Base-by-base conservation (phyloP, 2,888 invertebrate genomes). In the Hyalella azteca region DNA sequence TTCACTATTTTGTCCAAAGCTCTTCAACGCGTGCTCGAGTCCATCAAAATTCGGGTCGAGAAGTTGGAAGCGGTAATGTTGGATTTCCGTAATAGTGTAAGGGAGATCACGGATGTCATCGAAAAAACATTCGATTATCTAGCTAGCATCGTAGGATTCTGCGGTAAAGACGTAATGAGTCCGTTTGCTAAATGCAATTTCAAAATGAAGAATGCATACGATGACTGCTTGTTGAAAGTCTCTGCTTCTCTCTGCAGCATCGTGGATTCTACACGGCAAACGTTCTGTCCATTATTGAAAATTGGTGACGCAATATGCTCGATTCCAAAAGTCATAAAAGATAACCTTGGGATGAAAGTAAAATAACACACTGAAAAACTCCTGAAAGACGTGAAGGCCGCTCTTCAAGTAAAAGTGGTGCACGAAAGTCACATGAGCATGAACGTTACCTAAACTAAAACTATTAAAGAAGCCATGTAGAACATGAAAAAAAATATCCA, bases 121-220 rank as follows among this genome's bases (percentile, higher is more conserved):
- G 22, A 75, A 15, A 75, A 41, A 29, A 75, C 29, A 15, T 75
- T 75, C 19, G 45, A 45, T 13, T 75, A 26, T 29, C 29, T 75
- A 13, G 22, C 29, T 3, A 75, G 36, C 75, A 75, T 75, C 13
- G 22, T 41, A 15, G 45, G 45, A 3, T 45, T 75, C 29, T 75
- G 75, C 15, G 75, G 75, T n/a, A 45, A 41, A 36, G 75, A 75
- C n/a, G 75, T 75, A n/a, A 75, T 75, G 75, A 29, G 26, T 26
- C 75, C 75, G 1, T 75, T n/a, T 29, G n/a, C 22, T 9, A 75
- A 75, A 75, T 75, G 75, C 45, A 40, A 75, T 45, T 75, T 26
- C 22, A 75, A 45, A 26, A n/a, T 75, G 0, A 41, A 75, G 9
- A 75, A 7, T 40, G 75, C 75, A n/a, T 22, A 75, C 26, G 45